Conservation (phyloP, 1,140 invertebrate genomes). For the Nasonia longicornis region DNA sequence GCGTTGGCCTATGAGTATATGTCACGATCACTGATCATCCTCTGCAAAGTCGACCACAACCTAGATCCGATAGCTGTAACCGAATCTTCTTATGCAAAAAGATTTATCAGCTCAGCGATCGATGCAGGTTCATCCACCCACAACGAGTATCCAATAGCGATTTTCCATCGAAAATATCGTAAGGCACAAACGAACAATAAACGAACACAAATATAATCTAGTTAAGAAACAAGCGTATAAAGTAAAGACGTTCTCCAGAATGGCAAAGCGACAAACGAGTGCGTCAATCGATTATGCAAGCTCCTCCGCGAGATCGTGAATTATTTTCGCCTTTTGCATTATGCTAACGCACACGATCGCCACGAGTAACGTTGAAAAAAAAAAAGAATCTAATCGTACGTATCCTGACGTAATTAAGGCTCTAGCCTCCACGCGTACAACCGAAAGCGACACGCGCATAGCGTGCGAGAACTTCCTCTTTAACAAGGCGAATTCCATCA, state of each 20-base stretch:
- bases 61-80: neutral
- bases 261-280: neutral
- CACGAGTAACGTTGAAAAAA: too few species aligned
- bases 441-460: neutral
- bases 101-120: neutral
- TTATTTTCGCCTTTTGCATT: neutral
- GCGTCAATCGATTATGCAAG: neutral
- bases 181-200: neutral
- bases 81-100: neutral
- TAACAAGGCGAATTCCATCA: slow-evolving; percentile 8
- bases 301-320: neutral
- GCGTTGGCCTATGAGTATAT: neutral
- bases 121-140: neutral
- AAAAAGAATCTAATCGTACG: neutral
- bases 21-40: neutral
- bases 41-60: neutral
- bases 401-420: neutral
- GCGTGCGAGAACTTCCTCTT: neutral
- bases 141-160: neutral
- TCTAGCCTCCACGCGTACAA: neutral
- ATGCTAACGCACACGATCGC: neutral
- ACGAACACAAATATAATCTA: too few species aligned
- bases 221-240: neutral
- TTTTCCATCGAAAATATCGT: neutral
- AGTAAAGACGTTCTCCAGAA: neutral